Evolutionary conservation across 2,797 vertebrate genomes (phyloP).

Genomic region (Pempheris klunzingeri): DNA sequence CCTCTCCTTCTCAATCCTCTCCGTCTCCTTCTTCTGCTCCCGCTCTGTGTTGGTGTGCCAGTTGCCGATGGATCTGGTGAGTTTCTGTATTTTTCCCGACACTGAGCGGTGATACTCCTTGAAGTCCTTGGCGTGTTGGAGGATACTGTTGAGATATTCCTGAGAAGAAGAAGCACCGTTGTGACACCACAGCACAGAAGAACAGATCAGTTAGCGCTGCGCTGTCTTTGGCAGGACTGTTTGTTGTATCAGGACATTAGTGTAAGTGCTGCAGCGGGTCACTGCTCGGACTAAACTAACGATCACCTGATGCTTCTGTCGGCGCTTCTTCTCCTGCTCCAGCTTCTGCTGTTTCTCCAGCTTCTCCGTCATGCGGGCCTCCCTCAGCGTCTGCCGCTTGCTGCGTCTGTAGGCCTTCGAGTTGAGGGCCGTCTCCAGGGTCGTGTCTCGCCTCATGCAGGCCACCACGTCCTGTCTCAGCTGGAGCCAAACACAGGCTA

Average conservation of each 20-base stretch:
- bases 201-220: neutral
- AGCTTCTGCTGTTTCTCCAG: slow-evolving; percentile 99
- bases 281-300: too few species aligned
- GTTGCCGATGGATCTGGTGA: slow-evolving; percentile 93
- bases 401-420: slow-evolving; percentile 98
- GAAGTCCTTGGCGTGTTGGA: slow-evolving; percentile 99
- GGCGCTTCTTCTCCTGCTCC: slow-evolving; percentile 96
- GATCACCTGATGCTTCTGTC: slow-evolving; percentile 97
- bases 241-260: neutral
- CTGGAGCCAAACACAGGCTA: slow-evolving; percentile 69
- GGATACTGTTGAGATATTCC: slow-evolving; percentile 98
- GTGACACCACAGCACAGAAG: neutral
- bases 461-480: slow-evolving; percentile 97
- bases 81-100: slow-evolving; percentile 95
- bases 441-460: slow-evolving; percentile 97
- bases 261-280: too few species aligned
- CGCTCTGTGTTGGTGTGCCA: slow-evolving; percentile 98
- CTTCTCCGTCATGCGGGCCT: slow-evolving; percentile 98
- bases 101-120: slow-evolving; percentile 98
- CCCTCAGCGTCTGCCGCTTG: slow-evolving; percentile 95
- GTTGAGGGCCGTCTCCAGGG: slow-evolving; percentile 96
- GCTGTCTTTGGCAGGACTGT: neutral
- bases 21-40: slow-evolving; percentile 98
- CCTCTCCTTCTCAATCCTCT: slow-evolving; percentile 97
- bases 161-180: slow-evolving; percentile 66